Conservation (phyloP, 2,113 vertebrate species). For the Cottus gobio region DNA sequence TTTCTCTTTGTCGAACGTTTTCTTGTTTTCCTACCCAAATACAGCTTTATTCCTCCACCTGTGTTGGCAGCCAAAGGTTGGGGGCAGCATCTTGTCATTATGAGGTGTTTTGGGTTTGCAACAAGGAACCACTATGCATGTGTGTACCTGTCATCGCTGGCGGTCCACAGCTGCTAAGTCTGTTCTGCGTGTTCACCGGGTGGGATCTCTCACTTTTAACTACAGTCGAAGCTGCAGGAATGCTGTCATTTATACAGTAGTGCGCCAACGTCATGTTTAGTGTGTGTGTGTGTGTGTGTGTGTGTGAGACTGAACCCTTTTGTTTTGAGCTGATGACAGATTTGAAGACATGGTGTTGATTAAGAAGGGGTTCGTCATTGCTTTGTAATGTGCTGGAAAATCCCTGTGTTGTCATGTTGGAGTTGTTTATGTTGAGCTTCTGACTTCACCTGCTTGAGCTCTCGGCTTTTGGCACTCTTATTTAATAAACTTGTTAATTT, state of each 20-base stretch:
- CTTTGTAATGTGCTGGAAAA: conserved; percentile 49
- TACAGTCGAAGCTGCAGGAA: conserved; percentile 50
- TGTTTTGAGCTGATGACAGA: conserved; percentile 66
- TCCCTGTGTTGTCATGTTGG: not conserved
- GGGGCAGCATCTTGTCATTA: conserved; percentile 66
- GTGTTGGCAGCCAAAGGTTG: not conserved
- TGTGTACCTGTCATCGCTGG: conserved; percentile 56
- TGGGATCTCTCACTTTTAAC: conserved; percentile 52
- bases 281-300: conserved; percentile 25
- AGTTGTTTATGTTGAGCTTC: conserved; percentile 21
- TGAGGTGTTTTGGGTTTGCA: conserved; percentile 55
- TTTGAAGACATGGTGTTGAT: conserved; percentile 48
- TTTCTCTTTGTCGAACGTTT: not conserved
- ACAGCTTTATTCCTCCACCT: not conserved
- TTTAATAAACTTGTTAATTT: conserved; percentile 58
- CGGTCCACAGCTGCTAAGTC: conserved; percentile 66
- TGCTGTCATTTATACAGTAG: conserved; percentile 48
- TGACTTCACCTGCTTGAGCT: not conserved
- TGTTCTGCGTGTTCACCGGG: conserved; percentile 54
- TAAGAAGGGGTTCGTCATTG: conserved; percentile 26
- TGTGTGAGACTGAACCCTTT: conserved; percentile 33
- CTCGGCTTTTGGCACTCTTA: conserved; percentile 4
- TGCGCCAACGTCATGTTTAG: conserved; percentile 16
- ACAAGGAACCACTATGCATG: conserved; percentile 43
- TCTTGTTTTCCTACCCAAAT: not conserved